Evolutionary conservation across 2,888 invertebrate species (phyloP), one percentile per base, ranked within the genome.

Genomic region (Dione juno): DNA sequence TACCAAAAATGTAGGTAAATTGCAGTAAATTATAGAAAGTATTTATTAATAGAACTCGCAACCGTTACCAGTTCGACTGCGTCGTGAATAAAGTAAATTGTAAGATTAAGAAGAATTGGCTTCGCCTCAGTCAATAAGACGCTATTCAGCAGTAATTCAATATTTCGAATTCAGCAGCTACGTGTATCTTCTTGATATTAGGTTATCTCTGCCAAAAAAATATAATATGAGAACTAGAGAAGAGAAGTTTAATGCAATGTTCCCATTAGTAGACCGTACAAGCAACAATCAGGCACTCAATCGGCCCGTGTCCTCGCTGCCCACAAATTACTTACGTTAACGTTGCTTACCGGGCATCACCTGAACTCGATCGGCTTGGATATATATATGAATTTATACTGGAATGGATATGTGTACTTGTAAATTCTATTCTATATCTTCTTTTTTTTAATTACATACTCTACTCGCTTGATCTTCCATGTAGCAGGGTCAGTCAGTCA

Each of bases 301-400:
- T 70, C 72, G 67, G 63, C 43, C 67, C 52, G 35, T 54, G 72
- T 72, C 70, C 64, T 58, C 58, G 67, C 67, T 67, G 41, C 72
- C 72, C 89, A 85, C 90, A 84, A 83, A 91, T 91, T 91, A 91
- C 91, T 91, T 87, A 86, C 80, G 87, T 87, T 88, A 88, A 82
- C 83, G 78, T 79, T 81, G 82, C 84, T 84, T 85, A 86, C 83
- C 80, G 79, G 81, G 77, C 82, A 83, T 88, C 88, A 88, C 86
- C 88, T 88, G 88, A 71, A 80, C 75, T 73, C 77, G 75, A 50
- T 37, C 73, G 70, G 70, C 72, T 75, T 70, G 70, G 67, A 63
- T 16, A 13, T 40, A 43, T n/a, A 11, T 14, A 21, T 43, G n/a
- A n/a, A n/a, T n/a, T n/a, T n/a, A n/a, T 40, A 19, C 58, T 43